phyloP scores from a whole-genome alignment of 2,888 invertebrate genomes.

The Psylliodes chrysocephalus region DNA sequence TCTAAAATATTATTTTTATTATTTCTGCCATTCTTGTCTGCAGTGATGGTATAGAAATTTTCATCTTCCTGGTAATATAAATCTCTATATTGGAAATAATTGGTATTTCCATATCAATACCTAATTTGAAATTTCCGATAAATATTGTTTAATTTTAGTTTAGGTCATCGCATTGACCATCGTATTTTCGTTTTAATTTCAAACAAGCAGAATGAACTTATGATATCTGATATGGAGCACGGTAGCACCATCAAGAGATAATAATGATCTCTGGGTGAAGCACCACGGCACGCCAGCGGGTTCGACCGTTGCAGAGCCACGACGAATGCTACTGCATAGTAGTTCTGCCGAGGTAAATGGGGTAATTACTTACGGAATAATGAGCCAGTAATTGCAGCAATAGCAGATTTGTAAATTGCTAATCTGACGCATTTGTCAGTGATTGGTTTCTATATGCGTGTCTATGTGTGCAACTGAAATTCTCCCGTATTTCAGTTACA shows the following conservation, averaged over 20 bases:
- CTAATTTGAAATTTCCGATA: too few species aligned
- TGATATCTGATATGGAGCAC: constrained; percentile 19
- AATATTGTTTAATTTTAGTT: too few species aligned
- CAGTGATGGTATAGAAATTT: too few species aligned
- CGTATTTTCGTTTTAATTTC: too few species aligned
- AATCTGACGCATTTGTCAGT: constrained; percentile 64
- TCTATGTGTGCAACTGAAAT: constrained; percentile 42
- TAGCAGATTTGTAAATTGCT: constrained; percentile 66
- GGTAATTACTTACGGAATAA: constrained; percentile 65
- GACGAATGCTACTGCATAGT: constrained; percentile 9
- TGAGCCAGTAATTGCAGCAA: constrained; percentile 65
- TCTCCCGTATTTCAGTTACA: constrained; percentile 44
- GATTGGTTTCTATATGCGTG: constrained; percentile 56
- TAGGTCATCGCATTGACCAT: too few species aligned
- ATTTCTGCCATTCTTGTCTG: too few species aligned
- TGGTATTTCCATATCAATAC: too few species aligned
- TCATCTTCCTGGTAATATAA: too few species aligned
- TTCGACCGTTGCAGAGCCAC: too few species aligned
- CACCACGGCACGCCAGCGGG: background rate
- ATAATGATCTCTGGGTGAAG: constrained; percentile 38
- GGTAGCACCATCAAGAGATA: constrained; percentile 28
- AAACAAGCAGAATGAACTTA: too few species aligned
- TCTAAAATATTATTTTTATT: too few species aligned
- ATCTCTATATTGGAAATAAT: too few species aligned
- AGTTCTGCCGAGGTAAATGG: constrained; percentile 51